phyloP scores from a whole-genome alignment of 2,888 invertebrate species.

The Meghimatium bilineatum region DNA sequence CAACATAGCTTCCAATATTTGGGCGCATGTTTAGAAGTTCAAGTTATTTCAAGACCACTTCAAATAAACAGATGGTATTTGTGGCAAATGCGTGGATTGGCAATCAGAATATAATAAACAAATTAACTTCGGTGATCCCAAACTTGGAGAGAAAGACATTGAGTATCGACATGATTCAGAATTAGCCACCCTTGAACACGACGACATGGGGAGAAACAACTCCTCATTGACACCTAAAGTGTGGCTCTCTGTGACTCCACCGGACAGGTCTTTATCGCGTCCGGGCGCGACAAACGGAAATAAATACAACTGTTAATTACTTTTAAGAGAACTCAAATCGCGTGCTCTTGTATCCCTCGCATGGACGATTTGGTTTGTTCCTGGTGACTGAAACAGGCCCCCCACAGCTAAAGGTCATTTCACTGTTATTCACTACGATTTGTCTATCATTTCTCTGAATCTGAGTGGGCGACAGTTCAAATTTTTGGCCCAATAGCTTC shows the following conservation, averaged over 20 bases:
- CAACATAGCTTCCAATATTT: background rate
- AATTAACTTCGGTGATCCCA: slow-evolving; percentile 4
- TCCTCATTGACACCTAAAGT: background rate
- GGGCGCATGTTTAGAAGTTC: background rate
- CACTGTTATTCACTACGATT: background rate
- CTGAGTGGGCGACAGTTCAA: background rate
- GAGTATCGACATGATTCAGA: slow-evolving; percentile 27
- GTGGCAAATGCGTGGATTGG: background rate
- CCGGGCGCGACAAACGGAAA: background rate
- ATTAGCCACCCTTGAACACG: slow-evolving; percentile 3
- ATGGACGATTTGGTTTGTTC: background rate
- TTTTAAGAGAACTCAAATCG: slow-evolving; percentile 26
- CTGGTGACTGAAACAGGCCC: background rate
- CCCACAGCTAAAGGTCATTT: slow-evolving; percentile 12
- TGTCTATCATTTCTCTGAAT: background rate
- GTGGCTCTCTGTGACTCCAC: background rate
- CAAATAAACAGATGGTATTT: slow-evolving; percentile 14
- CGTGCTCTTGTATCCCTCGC: background rate
- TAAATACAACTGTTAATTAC: slow-evolving; percentile 28
- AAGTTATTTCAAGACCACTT: background rate
- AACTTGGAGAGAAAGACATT: background rate
- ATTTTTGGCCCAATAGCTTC: slow-evolving; percentile 13
- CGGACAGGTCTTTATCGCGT: background rate
- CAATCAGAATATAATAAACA: background rate
- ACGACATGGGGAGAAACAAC: background rate